These are phyloP conservation scores for Agapetus fuscipes DNA, from an alignment of 2,888 invertebrate genomes.

Conservation along the genomic window DNA sequence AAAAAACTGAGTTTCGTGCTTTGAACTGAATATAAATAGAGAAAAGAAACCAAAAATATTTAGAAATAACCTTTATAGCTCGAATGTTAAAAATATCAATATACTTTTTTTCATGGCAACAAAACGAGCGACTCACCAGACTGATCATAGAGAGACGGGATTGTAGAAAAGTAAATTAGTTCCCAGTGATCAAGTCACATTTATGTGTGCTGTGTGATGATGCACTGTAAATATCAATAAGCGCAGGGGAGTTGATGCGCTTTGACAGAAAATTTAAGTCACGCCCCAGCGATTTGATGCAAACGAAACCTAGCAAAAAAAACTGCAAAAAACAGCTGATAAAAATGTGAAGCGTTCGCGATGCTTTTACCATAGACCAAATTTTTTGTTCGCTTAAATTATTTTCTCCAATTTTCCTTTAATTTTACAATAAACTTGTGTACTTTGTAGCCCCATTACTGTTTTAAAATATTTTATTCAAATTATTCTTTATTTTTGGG, in stretches of 20 bases:
- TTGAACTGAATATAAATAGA: too few species aligned
- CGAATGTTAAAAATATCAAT: too few species aligned
- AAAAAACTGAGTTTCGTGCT: too few species aligned
- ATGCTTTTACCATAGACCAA: conserved; percentile 4
- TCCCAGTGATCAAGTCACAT: conserved; percentile 9
- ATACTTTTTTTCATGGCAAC: neutral
- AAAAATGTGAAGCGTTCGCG: conserved; percentile 10
- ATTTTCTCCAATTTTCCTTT: too few species aligned
- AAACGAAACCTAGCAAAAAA: conserved; percentile 14
- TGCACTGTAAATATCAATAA: conserved; percentile 7
- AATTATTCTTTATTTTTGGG: too few species aligned
- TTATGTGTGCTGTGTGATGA: conserved; percentile 1
- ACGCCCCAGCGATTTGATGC: conserved; percentile 13
- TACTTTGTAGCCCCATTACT: too few species aligned
- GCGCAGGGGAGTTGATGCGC: conserved; percentile 1
- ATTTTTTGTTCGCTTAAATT: too few species aligned
- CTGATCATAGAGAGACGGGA: conserved; percentile 16
- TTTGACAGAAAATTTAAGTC: conserved; percentile 15
- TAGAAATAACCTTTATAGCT: too few species aligned
- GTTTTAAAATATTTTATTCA: too few species aligned
- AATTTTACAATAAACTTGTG: too few species aligned
- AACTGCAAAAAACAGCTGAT: conserved; percentile 21
- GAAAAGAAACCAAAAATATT: too few species aligned
- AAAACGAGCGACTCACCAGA: conserved; percentile 14
- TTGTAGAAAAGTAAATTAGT: conserved; percentile 6